phyloP scores from a whole-genome alignment of 2,888 invertebrate genomes.

The Eustalomyia histrio region DNA sequence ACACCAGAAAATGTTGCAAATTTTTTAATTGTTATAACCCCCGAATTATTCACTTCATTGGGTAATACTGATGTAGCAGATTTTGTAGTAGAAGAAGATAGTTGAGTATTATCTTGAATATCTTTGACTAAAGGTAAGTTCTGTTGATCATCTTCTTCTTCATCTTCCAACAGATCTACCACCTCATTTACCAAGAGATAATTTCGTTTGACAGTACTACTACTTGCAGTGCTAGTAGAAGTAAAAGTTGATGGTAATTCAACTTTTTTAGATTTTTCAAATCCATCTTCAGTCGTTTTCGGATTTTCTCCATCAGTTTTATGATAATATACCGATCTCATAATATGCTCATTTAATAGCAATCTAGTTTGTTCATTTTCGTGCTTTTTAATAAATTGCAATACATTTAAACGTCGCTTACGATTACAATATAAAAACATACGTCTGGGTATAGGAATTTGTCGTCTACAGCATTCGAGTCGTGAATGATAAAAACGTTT shows the following conservation, averaged over 20 bases:
- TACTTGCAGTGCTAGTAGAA: not conserved
- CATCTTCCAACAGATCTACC: conserved; percentile 50
- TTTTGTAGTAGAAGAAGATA: conserved; percentile 14
- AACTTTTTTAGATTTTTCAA: not conserved
- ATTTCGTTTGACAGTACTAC: conserved; percentile 1
- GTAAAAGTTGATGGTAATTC: not conserved
- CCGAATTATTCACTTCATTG: conserved; percentile 26
- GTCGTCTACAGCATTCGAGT: conserved; percentile 68
- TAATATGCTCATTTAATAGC: conserved; percentile 70
- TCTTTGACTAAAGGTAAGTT: not conserved
- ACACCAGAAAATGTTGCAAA: conserved; percentile 1
- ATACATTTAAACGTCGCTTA: conserved; percentile 66
- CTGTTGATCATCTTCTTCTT: conserved; percentile 12
- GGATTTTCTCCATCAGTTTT: conserved; percentile 62
- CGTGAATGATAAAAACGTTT: conserved; percentile 57
- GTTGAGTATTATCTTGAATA: conserved; percentile 21
- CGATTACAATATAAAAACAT: conserved; percentile 69
- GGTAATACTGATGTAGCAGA: not conserved
- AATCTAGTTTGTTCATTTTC: conserved; percentile 70
- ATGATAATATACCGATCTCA: conserved; percentile 73
- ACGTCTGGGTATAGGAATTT: conserved; percentile 72
- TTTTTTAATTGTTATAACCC: conserved; percentile 50
- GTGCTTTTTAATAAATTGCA: conserved; percentile 60
- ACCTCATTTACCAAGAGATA: conserved; percentile 32
- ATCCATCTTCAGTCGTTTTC: not conserved